These are phyloP conservation scores for Eulemur mongoz DNA, from an alignment of 2,797 vertebrate species.

Conservation along the genomic window DNA sequence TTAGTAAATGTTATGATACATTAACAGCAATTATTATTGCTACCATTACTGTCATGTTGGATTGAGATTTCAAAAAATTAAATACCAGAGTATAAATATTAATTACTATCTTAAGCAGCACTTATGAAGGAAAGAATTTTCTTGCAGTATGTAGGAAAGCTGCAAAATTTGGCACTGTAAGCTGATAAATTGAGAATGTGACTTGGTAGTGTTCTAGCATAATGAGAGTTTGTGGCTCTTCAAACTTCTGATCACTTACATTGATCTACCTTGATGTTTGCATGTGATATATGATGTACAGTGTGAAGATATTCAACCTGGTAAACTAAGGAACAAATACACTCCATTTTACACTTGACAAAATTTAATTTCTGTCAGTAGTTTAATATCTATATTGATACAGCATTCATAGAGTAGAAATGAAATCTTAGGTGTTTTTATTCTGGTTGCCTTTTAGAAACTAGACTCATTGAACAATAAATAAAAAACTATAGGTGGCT, in stretches of 20 bases:
- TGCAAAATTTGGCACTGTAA: not conserved
- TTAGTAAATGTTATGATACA: not conserved
- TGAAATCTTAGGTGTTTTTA: not conserved
- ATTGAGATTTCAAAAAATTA: not conserved
- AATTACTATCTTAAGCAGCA: slow-evolving; percentile 13
- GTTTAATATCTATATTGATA: not conserved
- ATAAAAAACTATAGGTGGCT: not conserved
- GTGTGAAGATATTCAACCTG: not conserved
- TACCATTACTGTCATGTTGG: not conserved
- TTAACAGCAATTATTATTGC: not conserved
- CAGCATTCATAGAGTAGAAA: not conserved
- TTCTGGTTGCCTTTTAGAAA: slow-evolving; percentile 24
- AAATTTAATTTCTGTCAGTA: slow-evolving; percentile 1
- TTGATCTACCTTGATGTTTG: not conserved
- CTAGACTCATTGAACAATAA: slow-evolving; percentile 6
- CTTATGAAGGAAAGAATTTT: not conserved
- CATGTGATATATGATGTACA: not conserved
- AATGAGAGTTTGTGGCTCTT: not conserved
- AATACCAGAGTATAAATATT: not conserved
- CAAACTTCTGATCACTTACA: not conserved
- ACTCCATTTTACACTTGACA: not conserved
- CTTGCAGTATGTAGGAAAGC: not conserved
- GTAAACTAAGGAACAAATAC: not conserved
- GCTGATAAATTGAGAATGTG: not conserved
- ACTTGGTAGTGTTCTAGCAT: not conserved